phyloP scores from a whole-genome alignment of 2,113 vertebrate genomes.

The Stegostoma tigrinum region DNA sequence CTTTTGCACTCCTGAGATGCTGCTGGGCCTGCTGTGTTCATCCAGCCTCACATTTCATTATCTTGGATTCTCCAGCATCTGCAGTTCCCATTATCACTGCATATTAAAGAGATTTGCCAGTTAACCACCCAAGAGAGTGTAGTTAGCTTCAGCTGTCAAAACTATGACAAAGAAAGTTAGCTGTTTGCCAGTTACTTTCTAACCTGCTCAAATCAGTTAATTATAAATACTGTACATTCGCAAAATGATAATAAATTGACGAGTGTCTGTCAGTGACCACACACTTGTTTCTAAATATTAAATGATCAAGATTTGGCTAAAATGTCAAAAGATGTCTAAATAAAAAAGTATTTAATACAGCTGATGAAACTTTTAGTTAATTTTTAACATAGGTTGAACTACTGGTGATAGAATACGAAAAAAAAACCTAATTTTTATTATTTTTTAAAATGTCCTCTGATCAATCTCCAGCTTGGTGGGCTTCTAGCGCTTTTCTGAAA shows the following conservation, averaged over 20 bases:
- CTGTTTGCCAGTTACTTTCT: neutral
- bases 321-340: neutral
- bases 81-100: no score
- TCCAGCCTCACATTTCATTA: no score
- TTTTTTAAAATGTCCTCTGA: neutral
- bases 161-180: constrained; percentile 33
- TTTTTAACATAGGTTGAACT: neutral
- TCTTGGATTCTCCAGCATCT: no score
- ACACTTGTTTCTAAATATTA: neutral
- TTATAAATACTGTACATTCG: neutral
- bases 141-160: neutral
- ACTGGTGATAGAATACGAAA: neutral
- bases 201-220: neutral
- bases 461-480: neutral
- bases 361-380: neutral
- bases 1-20: no score
- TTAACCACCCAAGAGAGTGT: neutral
- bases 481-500: neutral
- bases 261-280: neutral
- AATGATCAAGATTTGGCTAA: neutral
- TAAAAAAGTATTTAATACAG: neutral
- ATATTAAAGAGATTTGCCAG: neutral
- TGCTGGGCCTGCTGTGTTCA: no score
- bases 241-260: neutral
- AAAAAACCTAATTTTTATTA: neutral